Evolutionary conservation across 2,113 vertebrate species (phyloP).

Genomic region (Syngnathus typhle): DNA sequence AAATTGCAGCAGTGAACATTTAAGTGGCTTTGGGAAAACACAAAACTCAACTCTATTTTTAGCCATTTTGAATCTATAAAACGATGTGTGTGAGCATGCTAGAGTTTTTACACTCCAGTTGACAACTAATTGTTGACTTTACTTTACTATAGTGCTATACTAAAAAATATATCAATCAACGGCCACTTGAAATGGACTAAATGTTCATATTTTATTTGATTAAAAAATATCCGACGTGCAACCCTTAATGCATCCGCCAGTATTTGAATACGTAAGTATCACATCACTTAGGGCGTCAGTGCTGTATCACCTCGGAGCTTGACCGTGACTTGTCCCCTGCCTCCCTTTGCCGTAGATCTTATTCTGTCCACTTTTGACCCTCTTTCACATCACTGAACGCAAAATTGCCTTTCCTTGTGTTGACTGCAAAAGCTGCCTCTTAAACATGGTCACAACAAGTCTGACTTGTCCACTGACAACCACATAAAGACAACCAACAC

Average conservation of each 20-base stretch:
- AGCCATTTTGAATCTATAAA: slow-evolving; percentile 40
- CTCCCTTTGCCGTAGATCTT: slow-evolving; percentile 15
- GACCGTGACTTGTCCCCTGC: slow-evolving; percentile 15
- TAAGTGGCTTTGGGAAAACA: slow-evolving; percentile 35
- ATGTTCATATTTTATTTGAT: neutral
- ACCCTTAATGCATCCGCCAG: neutral
- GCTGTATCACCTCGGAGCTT: slow-evolving; percentile 30
- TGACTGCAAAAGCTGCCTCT: slow-evolving; percentile 32
- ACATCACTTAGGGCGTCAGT: slow-evolving; percentile 12
- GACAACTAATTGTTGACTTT: neutral
- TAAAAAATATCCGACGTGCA: neutral
- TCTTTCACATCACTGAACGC: slow-evolving; percentile 42
- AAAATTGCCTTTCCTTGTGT: slow-evolving; percentile 25
- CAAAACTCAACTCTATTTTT: slow-evolving; percentile 24
- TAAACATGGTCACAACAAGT: slow-evolving; percentile 29
- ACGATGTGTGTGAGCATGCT: slow-evolving; percentile 6
- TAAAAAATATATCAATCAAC: neutral
- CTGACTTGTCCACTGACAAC: slow-evolving; percentile 20
- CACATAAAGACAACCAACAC: slow-evolving; percentile 40
- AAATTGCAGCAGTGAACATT: slow-evolving; percentile 23
- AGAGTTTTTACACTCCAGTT: too few species aligned
- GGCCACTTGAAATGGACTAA: neutral
- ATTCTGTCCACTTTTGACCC: slow-evolving; percentile 26
- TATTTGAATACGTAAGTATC: slow-evolving; percentile 7
- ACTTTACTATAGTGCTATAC: neutral